These are phyloP conservation scores for Alaudala cheleensis DNA, from an alignment of 2,113 vertebrate genomes.

Conservation along the genomic window DNA sequence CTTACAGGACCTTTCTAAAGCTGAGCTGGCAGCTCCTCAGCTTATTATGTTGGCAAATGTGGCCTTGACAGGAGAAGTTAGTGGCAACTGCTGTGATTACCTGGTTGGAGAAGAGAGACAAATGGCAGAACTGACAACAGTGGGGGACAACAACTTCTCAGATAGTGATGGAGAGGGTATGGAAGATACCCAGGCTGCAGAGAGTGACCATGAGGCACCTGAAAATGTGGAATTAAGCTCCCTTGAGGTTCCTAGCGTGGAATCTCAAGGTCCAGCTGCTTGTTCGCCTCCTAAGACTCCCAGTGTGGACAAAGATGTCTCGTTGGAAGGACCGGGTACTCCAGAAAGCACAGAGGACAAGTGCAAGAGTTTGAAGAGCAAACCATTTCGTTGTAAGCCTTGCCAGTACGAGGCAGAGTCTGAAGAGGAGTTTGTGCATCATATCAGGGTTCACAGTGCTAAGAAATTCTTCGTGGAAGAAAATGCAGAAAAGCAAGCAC, in stretches of 20 bases:
- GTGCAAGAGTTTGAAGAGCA: conserved; percentile 82
- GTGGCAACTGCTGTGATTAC: conserved; percentile 79
- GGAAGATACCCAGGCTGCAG: conserved; percentile 62
- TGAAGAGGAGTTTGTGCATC: conserved; percentile 91
- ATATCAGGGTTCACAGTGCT: conserved; percentile 88
- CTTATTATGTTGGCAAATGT: conserved; percentile 97
- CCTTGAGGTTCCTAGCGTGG: conserved; percentile 17
- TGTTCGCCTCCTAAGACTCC: conserved; percentile 57
- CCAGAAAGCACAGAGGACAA: conserved; percentile 69
- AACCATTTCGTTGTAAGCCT: conserved; percentile 93
- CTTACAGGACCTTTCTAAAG: conserved; percentile 82
- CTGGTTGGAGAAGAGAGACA: conserved; percentile 86
- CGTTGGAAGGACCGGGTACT: conserved; percentile 25
- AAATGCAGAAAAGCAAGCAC: conserved; percentile 81
- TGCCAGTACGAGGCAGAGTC: conserved; percentile 91
- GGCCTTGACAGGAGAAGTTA: conserved; percentile 83
- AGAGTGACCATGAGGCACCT: conserved; percentile 41
- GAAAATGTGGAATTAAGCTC: conserved; percentile 55
- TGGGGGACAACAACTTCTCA: conserved; percentile 85
- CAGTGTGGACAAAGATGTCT: conserved; percentile 51
- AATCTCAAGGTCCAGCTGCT: conserved; percentile 13
- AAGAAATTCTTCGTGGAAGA: conserved; percentile 92
- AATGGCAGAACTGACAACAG: conserved; percentile 94
- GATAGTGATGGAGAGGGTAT: conserved; percentile 90
- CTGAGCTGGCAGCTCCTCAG: conserved; percentile 88